Percentiles rank a stretch among this genome's conserved stretches.
Conservation (phyloP, 2,797 vertebrate species). For the Chelidonichthys spinosus region DNA sequence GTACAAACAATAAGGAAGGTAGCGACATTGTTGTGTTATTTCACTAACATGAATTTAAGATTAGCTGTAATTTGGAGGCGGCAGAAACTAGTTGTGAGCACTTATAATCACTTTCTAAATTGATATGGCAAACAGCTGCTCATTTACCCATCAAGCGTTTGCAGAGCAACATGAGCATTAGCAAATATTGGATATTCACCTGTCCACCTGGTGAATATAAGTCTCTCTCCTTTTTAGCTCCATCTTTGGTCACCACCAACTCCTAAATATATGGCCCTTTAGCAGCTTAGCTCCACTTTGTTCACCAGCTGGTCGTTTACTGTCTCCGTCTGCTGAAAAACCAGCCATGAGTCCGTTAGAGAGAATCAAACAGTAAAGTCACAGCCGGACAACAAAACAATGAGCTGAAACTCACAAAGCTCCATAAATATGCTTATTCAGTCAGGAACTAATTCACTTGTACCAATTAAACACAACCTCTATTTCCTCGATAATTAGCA, state of each 20-base stretch:
- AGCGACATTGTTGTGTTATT: background rate
- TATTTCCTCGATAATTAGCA: conserved; percentile 6
- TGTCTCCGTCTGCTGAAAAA: background rate
- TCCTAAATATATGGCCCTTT: background rate
- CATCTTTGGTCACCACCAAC: conserved; percentile 1
- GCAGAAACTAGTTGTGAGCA: background rate
- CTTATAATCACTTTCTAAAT: background rate
- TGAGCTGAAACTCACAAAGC: background rate
- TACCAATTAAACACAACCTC: conserved; percentile 3
- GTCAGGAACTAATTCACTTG: conserved; percentile 28
- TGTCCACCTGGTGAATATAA: background rate
- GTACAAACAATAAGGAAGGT: background rate
- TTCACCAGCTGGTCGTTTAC: background rate
- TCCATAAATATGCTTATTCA: background rate
- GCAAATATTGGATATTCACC: no score
- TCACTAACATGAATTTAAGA: background rate
- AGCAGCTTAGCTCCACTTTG: background rate
- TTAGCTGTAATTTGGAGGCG: background rate
- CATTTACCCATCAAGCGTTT: background rate
- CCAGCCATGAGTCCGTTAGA: background rate
- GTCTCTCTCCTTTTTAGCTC: background rate
- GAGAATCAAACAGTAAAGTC: background rate
- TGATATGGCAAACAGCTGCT: background rate
- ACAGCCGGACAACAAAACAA: background rate
- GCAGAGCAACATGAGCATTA: background rate